A percentile compares a stretch with the other conserved stretches of the same genome.
phyloP scores from a whole-genome alignment of 1,140 invertebrate genomes.

The Lordiphosa clarofinis region DNA sequence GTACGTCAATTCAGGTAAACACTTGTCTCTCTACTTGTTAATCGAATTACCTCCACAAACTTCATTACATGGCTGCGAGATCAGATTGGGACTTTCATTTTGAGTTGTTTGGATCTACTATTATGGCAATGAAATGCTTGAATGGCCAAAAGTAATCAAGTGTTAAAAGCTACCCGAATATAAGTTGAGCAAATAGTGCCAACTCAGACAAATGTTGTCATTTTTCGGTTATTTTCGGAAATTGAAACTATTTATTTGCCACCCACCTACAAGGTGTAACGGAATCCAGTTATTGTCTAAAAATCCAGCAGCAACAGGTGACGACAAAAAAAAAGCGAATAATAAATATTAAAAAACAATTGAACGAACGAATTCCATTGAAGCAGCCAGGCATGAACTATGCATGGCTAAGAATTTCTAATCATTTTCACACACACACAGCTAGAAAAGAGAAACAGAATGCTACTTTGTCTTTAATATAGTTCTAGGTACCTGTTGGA shows the following conservation, averaged over 20 bases:
- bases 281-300: background rate
- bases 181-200: background rate
- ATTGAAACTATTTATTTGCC: slow-evolving; percentile 2
- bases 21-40: too few species aligned
- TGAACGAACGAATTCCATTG: slow-evolving; percentile 40
- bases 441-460: background rate
- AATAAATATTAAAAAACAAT: slow-evolving; percentile 5
- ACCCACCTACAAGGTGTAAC: background rate
- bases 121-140: background rate
- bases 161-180: background rate
- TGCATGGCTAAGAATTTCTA: slow-evolving; percentile 54
- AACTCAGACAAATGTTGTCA: background rate
- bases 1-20: too few species aligned
- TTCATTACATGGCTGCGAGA: too few species aligned
- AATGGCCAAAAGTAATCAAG: slow-evolving; percentile 1
- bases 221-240: slow-evolving; percentile 2
- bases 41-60: too few species aligned
- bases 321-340: background rate
- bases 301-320: slow-evolving; percentile 1
- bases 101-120: too few species aligned
- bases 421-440: background rate
- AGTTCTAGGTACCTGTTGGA: slow-evolving; percentile 14
- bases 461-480: slow-evolving; percentile 1
- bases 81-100: too few species aligned
- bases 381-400: slow-evolving; percentile 64